Percentiles rank a stretch among this genome's conserved stretches.
These are phyloP conservation scores for Coreius guichenoti DNA, from an alignment of 2,797 vertebrate species.

Conservation along the genomic window DNA sequence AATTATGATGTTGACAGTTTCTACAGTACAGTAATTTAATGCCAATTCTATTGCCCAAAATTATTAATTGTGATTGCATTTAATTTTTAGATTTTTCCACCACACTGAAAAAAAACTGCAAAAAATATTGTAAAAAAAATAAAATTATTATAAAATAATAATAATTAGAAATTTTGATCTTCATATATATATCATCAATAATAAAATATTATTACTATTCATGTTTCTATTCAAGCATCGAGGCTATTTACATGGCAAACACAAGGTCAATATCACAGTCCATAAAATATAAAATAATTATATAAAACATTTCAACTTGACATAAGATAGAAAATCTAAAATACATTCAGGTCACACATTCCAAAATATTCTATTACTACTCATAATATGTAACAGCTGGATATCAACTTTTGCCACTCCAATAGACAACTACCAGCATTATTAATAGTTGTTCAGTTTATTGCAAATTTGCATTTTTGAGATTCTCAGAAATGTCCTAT, in stretches of 20 bases:
- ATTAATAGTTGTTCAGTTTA: not conserved
- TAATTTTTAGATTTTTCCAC: not conserved
- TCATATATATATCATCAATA: not conserved
- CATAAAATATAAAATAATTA: too few species aligned
- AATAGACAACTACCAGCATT: not conserved
- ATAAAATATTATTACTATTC: not conserved
- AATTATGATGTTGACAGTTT: not conserved
- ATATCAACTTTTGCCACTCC: not conserved
- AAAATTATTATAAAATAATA: too few species aligned
- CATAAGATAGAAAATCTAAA: too few species aligned
- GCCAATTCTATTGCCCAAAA: not conserved
- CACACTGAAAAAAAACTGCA: not conserved
- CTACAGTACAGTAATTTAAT: not conserved
- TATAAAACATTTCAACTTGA: too few species aligned
- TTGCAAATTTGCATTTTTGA: not conserved
- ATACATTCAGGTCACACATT: too few species aligned
- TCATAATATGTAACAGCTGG: not conserved
- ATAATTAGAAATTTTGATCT: not conserved
- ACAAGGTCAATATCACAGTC: too few species aligned
- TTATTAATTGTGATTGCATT: not conserved
- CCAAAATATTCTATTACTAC: not conserved
- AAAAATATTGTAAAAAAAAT: not conserved
- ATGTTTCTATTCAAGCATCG: too few species aligned
- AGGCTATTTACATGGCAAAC: too few species aligned
- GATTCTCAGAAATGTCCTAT: not conserved